phyloP scores from a whole-genome alignment of 2,113 vertebrate species.

The Cranoglanis bouderius region DNA sequence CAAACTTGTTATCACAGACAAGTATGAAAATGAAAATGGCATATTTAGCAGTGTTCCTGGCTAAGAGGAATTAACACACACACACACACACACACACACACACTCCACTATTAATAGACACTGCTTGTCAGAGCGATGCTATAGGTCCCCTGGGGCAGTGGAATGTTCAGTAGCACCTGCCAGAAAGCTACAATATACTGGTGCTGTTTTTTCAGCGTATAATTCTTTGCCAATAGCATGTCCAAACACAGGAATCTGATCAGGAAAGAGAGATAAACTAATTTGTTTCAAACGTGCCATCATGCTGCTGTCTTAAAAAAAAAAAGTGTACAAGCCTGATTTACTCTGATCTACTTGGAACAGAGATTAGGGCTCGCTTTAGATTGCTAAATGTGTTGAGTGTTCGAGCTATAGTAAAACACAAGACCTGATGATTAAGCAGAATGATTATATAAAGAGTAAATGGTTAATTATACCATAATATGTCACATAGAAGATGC shows the following conservation, averaged over 20 bases:
- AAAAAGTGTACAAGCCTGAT: not conserved
- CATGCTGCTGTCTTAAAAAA: not conserved
- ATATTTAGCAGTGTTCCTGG: slow-evolving; percentile 24
- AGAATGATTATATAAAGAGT: not conserved
- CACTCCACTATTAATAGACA: slow-evolving; percentile 37
- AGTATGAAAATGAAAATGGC: slow-evolving; percentile 48
- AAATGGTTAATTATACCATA: not conserved
- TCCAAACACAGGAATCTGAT: slow-evolving; percentile 24
- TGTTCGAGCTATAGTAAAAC: not conserved
- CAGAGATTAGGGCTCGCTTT: not conserved
- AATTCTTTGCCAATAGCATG: slow-evolving; percentile 21
- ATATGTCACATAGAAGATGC: not conserved
- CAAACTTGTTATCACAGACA: slow-evolving; percentile 44
- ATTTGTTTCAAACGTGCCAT: not conserved
- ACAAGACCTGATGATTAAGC: not conserved
- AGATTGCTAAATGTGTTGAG: not conserved
- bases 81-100: slow-evolving; percentile 20
- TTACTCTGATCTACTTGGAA: slow-evolving; percentile 11
- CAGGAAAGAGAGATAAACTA: not conserved
- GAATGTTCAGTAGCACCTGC: slow-evolving; percentile 44
- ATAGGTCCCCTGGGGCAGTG: slow-evolving; percentile 43
- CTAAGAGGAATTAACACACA: slow-evolving; percentile 19
- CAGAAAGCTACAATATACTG: slow-evolving; percentile 25
- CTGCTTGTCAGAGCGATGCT: slow-evolving; percentile 39
- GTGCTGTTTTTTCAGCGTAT: not conserved